phyloP scores from a whole-genome alignment of 2,888 invertebrate genomes.

The Eledone cirrhosa region DNA sequence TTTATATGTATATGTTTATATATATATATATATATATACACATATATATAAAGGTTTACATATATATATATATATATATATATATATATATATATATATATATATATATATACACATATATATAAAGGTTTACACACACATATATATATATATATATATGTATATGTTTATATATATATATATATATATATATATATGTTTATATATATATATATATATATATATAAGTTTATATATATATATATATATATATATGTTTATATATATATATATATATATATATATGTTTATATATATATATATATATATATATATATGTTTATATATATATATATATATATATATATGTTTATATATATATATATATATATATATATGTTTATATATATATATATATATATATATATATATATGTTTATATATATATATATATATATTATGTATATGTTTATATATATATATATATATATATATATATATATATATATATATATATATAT shows the following conservation, averaged over 20 bases:
- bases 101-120: neutral
- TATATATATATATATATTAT: neutral
- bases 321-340: neutral
- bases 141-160: neutral
- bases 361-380: neutral
- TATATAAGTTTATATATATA: too few species aligned
- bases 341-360: neutral
- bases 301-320: neutral
- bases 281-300: constrained; percentile 10
- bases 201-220: neutral
- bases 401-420: neutral
- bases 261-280: constrained; percentile 3
- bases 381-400: neutral
- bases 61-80: neutral
- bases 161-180: neutral
- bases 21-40: too few species aligned
- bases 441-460: neutral
- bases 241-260: constrained; percentile 10
- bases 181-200: neutral
- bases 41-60: too few species aligned
- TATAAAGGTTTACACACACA: neutral
- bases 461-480: neutral
- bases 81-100: neutral
- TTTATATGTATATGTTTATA: neutral
- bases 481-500: constrained; percentile 4